Evolutionary conservation across 2,888 invertebrate species (phyloP).

Genomic region (Melanophora roralis): DNA sequence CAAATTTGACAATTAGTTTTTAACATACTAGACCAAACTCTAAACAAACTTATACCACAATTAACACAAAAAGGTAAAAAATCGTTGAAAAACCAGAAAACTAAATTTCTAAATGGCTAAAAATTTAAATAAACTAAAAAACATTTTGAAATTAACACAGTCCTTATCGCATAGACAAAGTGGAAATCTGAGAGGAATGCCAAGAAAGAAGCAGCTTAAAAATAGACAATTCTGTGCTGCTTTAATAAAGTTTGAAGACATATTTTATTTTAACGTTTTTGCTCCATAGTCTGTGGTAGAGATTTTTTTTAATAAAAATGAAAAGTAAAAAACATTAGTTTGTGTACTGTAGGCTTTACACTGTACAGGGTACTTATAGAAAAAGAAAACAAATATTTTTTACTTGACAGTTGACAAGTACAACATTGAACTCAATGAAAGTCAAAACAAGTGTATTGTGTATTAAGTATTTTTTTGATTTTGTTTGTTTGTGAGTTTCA

Average conservation of each 20-base stretch:
- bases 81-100: neutral
- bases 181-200: neutral
- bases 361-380: too few relatives aligned
- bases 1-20: neutral
- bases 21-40: neutral
- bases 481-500: neutral
- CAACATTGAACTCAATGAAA: conserved; percentile 56
- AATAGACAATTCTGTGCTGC: neutral
- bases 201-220: neutral
- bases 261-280: neutral
- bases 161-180: neutral
- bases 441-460: conserved; percentile 43
- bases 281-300: conserved; percentile 34
- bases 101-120: neutral
- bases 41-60: neutral
- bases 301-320: too few relatives aligned
- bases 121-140: neutral
- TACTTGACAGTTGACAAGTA: conserved; percentile 53
- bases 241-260: neutral
- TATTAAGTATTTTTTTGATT: neutral
- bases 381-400: conserved; percentile 24
- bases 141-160: neutral
- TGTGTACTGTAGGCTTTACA: conserved; percentile 33
- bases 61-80: conserved; percentile 19
- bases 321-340: neutral